Conservation (phyloP, 1,140 invertebrate species). For the Nephotettix cincticeps region DNA sequence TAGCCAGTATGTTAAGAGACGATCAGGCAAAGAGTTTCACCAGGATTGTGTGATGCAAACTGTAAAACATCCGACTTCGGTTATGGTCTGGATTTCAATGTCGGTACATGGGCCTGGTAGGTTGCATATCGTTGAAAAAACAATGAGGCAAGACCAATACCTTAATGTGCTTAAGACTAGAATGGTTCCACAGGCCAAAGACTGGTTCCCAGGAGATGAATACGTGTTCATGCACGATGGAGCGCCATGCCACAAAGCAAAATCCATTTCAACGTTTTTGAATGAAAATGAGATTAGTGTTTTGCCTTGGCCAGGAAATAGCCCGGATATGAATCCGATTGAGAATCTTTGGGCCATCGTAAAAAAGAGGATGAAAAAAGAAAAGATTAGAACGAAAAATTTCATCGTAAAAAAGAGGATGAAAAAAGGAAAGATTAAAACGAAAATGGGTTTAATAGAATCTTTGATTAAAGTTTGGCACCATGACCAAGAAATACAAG, state of each 20-base stretch:
- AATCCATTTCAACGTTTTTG: neutral
- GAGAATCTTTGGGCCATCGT: conserved; percentile 10
- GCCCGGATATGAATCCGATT: neutral
- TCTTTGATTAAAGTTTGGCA: neutral
- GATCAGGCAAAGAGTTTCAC: conserved; percentile 1
- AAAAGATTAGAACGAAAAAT: neutral
- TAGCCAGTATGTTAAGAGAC: neutral
- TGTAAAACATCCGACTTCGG: conserved; percentile 13
- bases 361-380: neutral
- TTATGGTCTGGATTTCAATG: neutral
- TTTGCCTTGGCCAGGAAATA: conserved; percentile 23
- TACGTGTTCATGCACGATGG: conserved; percentile 17
- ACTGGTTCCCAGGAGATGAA: conserved; percentile 8
- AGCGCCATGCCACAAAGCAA: conserved; percentile 20
- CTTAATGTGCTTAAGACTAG: no score
- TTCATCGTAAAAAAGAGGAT: no score
- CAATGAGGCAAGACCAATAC: no score
- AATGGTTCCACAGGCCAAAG: neutral
- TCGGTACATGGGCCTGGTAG: neutral
- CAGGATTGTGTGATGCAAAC: neutral
- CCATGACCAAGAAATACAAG: neutral
- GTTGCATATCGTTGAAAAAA: no score
- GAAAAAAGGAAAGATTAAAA: no score
- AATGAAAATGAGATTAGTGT: conserved; percentile 7
- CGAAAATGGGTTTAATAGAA: neutral